Evolutionary conservation across 2,888 invertebrate genomes (phyloP), one percentile per base, ranked within the genome.

Genomic region (Pocota personata): DNA sequence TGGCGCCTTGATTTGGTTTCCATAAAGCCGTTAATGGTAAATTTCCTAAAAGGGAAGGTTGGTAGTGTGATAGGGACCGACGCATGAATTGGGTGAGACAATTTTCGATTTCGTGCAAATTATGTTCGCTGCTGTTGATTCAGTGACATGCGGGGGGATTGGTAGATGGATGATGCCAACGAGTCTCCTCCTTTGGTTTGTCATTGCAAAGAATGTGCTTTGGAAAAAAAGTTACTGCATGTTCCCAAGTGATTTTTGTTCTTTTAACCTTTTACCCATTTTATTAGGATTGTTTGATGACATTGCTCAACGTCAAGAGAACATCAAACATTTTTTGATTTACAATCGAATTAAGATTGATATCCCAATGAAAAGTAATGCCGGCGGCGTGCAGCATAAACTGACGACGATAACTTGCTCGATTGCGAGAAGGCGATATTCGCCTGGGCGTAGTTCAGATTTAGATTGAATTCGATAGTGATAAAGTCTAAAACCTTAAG

Each of bases 1-100:
- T 75, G 75, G 64, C 75, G 75, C 75, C 75, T 75, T 75, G 32
- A 67, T 67, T 77, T 69, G 77, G 67, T 50, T 50, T 58, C 77
- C 67, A 69, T 58, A 60, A 69, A 67, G 58, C 67, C 24, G 77
- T 77, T 77, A 77, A 77, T 69, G 24, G 67, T 43, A 48, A n/a
- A 52, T 21, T 67, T 62, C 43, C 10, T 30, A 50, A 32, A 35
- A 57, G 24, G 71, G 71, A 48, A 30, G 55, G 50, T n/a, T n/a
- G 8, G 48, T 16, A 27, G 27, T 7, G 55, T 14, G 21, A 10
- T 5, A 14, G 35, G 50, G n/a, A n/a, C n/a, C 27, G 12, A 57
- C 3, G 1, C 27, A 3, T 4, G 35, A 21, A 64, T 50, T 43
- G 64, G 55, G 40, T 46, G 57, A 48, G 24, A 14, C 10, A 46